phyloP scores from a whole-genome alignment of 1,140 invertebrate genomes.

The Diachasma alloeum region DNA sequence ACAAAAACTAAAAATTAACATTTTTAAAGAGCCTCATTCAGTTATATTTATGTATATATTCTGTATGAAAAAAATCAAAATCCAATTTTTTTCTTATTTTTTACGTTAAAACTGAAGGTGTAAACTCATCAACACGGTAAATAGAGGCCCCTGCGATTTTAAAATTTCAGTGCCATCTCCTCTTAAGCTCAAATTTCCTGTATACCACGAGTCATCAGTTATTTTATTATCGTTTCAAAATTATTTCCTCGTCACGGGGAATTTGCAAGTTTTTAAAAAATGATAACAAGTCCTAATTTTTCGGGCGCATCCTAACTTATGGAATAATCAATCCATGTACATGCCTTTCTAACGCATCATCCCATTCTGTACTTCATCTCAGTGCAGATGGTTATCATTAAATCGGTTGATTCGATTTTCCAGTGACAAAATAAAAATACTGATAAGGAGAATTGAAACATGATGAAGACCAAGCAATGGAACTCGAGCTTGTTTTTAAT shows the following conservation, averaged over 20 bases:
- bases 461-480: not conserved
- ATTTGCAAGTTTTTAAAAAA: not conserved
- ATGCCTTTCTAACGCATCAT: conserved; percentile 21
- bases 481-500: conserved; percentile 31
- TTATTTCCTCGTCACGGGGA: not conserved
- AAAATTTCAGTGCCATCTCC: too few relatives aligned
- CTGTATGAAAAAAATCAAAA: too few relatives aligned
- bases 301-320: not conserved
- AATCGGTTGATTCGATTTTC: conserved; percentile 12
- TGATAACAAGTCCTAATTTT: not conserved
- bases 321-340: conserved; percentile 15
- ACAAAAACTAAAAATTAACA: too few relatives aligned
- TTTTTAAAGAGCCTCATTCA: too few relatives aligned
- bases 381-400: not conserved
- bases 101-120: too few relatives aligned
- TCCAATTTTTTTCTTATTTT: too few relatives aligned
- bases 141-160: too few relatives aligned
- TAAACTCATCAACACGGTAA: too few relatives aligned
- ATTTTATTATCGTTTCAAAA: not conserved
- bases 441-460: conserved; percentile 4
- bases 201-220: too few relatives aligned
- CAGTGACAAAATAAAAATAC: conserved; percentile 15
- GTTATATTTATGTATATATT: too few relatives aligned
- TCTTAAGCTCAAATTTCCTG: too few relatives aligned
- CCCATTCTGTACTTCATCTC: not conserved